Evolutionary conservation across 1,140 invertebrate species (phyloP), one percentile per base, ranked within the genome.

Genomic region (Drosophila sproati): DNA sequence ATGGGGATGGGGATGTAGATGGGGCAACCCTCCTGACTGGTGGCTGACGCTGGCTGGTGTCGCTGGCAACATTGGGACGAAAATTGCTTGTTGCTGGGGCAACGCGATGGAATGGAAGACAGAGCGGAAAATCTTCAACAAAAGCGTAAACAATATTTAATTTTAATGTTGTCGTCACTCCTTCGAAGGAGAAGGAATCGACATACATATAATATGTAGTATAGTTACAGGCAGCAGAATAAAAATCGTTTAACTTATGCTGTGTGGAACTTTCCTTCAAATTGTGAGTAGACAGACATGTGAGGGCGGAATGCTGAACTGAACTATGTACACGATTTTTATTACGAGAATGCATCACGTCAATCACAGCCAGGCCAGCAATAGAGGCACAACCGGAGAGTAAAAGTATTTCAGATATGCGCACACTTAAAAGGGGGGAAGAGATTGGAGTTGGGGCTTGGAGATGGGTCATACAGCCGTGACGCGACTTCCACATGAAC

Each of bases 91-190:
- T 88, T 88, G 62, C 77, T 66, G 63, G 59, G 74, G 57, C 72
- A 78, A 80, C 78, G 43, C 59, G 7, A 68, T 52, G 41, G 74
- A 82, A 67, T 76, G 62, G 67, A 74, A 77, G 62, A 69, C 71
- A 64, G 73, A 80, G 79, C 77, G 76, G 55, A 82, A 88, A 88
- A 74, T 72, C 50, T 71, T 59, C 39, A 61, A 73, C 77, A 80
- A 77, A 73, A 77, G 81, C 77, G 77, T 77, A 68, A 73, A 74
- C 88, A 83, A 87, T 87, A 74, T 87, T 87, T 87, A 88, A 87
- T 87, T 87, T 87, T 82, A 74, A 82, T 88, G 83, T 62, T 77
- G 78, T 87, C 82, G 68, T 54, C 82, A 73, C 75, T 73, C 71
- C 55, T 81, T 87, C 39, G 82, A 78, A 50, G 12, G 50, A 8